Percentiles rank a stretch among this genome's conserved stretches.
Conservation (phyloP, 2,113 vertebrate genomes). For the Spizaetus ornatus region DNA sequence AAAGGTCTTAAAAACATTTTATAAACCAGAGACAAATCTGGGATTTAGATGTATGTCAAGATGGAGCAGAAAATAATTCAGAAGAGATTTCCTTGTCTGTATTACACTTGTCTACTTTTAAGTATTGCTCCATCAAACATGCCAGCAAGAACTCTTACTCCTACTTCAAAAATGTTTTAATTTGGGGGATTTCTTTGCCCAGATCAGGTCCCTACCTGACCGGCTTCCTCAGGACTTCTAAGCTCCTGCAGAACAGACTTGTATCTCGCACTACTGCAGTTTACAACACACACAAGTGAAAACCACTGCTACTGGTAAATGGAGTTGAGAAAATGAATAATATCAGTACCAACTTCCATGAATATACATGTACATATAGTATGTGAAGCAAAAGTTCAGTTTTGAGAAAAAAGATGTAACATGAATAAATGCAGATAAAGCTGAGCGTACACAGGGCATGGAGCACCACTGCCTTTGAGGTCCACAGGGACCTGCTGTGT, state of each 20-base stretch:
- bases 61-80: not conserved
- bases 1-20: not conserved
- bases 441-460: not conserved
- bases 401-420: not conserved
- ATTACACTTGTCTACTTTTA: not conserved
- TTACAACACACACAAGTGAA: not conserved
- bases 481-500: not conserved
- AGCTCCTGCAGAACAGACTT: not conserved
- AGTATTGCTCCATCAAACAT: not conserved
- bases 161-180: not conserved
- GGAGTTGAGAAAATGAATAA: not conserved
- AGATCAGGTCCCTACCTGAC: not conserved
- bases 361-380: not conserved
- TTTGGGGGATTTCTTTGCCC: not conserved
- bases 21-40: not conserved
- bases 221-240: not conserved
- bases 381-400: not conserved
- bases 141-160: not conserved
- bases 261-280: not conserved
- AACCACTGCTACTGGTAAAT: not conserved
- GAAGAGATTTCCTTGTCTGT: not conserved
- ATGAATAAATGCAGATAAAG: not conserved
- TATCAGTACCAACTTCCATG: rapidly evolving
- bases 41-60: not conserved
- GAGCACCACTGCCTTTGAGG: not conserved